These are phyloP conservation scores for Drosophila lacteicornis DNA, from an alignment of 1,140 invertebrate genomes.

Conservation along the genomic window DNA sequence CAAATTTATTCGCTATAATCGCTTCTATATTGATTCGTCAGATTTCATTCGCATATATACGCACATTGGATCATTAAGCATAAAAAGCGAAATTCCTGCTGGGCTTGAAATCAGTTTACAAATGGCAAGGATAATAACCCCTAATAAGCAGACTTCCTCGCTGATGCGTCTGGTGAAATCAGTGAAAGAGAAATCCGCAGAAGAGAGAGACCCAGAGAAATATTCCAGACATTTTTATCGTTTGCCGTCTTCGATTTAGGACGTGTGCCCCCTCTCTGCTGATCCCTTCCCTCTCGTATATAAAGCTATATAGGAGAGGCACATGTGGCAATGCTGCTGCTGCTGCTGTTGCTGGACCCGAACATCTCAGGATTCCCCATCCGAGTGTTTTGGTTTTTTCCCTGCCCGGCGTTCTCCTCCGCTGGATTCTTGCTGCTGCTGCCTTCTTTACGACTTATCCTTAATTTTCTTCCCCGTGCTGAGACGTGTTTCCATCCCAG, in stretches of 20 bases:
- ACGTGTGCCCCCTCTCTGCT: slow-evolving; percentile 44
- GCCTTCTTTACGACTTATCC: slow-evolving; percentile 63
- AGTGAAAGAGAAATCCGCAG: slow-evolving; percentile 62
- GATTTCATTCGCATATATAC: slow-evolving; percentile 19
- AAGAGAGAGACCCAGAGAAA: slow-evolving; percentile 41
- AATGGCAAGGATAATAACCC: slow-evolving; percentile 82
- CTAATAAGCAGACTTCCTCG: slow-evolving; percentile 66
- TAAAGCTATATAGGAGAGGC: slow-evolving; percentile 21
- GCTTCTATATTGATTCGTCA: slow-evolving; percentile 20
- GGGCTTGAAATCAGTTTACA: slow-evolving; percentile 79
- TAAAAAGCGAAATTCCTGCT: slow-evolving; percentile 52
- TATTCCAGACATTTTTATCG: slow-evolving; percentile 85
- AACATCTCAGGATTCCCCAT: slow-evolving; percentile 51
- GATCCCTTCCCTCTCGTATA: slow-evolving; percentile 5
- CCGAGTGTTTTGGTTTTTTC: slow-evolving; percentile 42
- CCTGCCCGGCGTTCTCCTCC: background rate
- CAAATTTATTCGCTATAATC: slow-evolving; percentile 8
- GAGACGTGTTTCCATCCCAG: slow-evolving; percentile 69
- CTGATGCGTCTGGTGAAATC: slow-evolving; percentile 71
- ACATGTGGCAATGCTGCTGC: slow-evolving; percentile 36
- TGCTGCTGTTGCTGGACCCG: slow-evolving; percentile 16
- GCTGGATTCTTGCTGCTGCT: slow-evolving; percentile 11
- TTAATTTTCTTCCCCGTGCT: slow-evolving; percentile 66
- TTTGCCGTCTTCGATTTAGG: slow-evolving; percentile 82
- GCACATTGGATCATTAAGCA: slow-evolving; percentile 45